Evolutionary conservation across 64 coral and sea anemone species (phyloP).

Genomic region (Pocillopora damicornis): DNA sequence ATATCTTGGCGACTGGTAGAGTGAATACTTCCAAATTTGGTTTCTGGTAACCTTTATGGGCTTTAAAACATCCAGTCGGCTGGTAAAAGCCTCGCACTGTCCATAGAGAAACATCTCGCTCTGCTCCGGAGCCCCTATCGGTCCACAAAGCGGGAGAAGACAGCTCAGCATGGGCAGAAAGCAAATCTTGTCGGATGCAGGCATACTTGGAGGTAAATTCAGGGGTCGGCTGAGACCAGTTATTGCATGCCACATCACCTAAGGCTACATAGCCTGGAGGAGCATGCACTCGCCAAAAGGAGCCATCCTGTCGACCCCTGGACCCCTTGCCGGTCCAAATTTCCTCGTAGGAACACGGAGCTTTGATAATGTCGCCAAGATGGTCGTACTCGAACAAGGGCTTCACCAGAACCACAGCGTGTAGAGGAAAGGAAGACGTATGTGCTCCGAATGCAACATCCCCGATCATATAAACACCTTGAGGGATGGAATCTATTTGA

Average conservation of each 20-base stretch:
- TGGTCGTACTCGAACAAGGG: neutral
- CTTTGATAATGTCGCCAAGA: neutral
- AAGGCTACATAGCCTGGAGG: neutral
- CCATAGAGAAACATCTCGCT: neutral
- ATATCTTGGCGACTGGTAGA: neutral
- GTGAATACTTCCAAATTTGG: neutral
- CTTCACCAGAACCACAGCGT: neutral
- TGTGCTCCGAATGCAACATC: neutral
- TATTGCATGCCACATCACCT: neutral
- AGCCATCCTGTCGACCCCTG: neutral
- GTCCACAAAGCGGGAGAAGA: neutral
- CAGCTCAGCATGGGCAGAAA: neutral
- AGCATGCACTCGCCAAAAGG: neutral
- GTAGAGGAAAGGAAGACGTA: neutral
- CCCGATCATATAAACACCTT: constrained; percentile 2
- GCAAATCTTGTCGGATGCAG: constrained; percentile 1
- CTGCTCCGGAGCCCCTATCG: neutral
- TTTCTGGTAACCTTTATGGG: neutral
- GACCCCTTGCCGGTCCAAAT: neutral
- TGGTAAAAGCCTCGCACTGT: neutral
- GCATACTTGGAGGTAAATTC: neutral
- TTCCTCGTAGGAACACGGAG: neutral
- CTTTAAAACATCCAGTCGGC: neutral
- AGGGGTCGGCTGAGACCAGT: neutral
- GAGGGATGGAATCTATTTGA: neutral